A percentile compares a stretch with the other conserved stretches of the same genome.
Conservation (phyloP, 2,888 invertebrate genomes). For the Chouioia cunea region DNA sequence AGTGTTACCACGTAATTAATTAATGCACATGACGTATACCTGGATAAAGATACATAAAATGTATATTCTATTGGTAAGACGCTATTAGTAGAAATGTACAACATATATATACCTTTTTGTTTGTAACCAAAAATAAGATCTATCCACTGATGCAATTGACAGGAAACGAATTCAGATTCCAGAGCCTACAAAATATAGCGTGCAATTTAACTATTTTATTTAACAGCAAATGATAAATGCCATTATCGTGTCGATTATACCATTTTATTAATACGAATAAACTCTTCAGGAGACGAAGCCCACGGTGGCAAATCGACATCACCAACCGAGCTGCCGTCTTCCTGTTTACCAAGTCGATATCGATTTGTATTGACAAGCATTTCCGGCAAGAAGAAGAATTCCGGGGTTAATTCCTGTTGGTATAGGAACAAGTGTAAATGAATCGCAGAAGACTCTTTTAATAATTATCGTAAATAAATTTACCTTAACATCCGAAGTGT, state of each 20-base stretch:
- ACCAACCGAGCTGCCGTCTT: conserved; percentile 82
- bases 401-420: conserved; percentile 92
- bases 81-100: background rate
- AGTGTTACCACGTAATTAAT: too few species aligned
- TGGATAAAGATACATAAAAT: conserved; percentile 9
- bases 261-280: conserved; percentile 97
- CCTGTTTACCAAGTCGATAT: conserved; percentile 89
- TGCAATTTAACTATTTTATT: background rate
- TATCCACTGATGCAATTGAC: conserved; percentile 99
- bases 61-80: too few species aligned
- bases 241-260: conserved; percentile 63
- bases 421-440: conserved; percentile 6
- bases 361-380: conserved; percentile 93
- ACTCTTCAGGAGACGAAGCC: conserved; percentile 98
- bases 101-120: conserved; percentile 82
- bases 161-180: conserved; percentile 99
- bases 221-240: conserved; percentile 8
- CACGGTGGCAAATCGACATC: conserved; percentile 96
- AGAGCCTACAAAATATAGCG: conserved; percentile 75
- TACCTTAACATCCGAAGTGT: conserved; percentile 98
- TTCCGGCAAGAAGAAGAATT: conserved; percentile 98
- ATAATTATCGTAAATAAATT: conserved; percentile 15
- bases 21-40: background rate
- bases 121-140: conserved; percentile 99
- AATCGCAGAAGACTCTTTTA: conserved; percentile 6